Evolutionary conservation across 2,797 vertebrate genomes (phyloP).

Genomic region (Myotis planiceps): DNA sequence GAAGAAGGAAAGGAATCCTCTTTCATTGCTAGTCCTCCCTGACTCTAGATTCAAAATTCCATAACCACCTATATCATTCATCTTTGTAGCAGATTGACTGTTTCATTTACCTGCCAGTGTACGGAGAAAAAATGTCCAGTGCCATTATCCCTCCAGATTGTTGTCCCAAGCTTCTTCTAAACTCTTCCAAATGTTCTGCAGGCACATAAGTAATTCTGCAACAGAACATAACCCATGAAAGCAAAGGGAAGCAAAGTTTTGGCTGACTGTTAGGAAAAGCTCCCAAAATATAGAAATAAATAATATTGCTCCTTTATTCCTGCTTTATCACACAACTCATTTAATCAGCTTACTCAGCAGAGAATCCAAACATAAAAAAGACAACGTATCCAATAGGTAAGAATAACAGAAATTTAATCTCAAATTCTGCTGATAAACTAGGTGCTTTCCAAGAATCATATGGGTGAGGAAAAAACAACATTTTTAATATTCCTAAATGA

Average conservation of each 20-base stretch:
- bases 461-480: not conserved
- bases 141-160: conserved; percentile 84
- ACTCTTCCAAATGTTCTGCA: conserved; percentile 95
- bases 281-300: not conserved
- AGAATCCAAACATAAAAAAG: not conserved
- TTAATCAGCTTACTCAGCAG: not conserved
- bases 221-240: conserved; percentile 75
- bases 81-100: not conserved
- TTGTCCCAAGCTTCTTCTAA: conserved; percentile 89
- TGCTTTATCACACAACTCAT: not conserved
- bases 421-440: not conserved
- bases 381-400: not conserved
- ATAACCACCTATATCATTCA: not conserved
- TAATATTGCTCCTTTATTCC: not conserved
- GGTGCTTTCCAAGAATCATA: not conserved
- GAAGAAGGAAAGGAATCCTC: not conserved
- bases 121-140: conserved; percentile 82
- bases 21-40: not conserved
- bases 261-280: not conserved
- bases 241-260: conserved; percentile 30
- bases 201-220: conserved; percentile 96
- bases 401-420: conserved; percentile 1
- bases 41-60: not conserved
- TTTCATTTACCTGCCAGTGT: conserved; percentile 82
- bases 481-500: not conserved